Evolutionary conservation across 30 jellyfish, hydroid and myxozoan genomes (phyloP).

Genomic region (Clytia hemisphaerica): DNA sequence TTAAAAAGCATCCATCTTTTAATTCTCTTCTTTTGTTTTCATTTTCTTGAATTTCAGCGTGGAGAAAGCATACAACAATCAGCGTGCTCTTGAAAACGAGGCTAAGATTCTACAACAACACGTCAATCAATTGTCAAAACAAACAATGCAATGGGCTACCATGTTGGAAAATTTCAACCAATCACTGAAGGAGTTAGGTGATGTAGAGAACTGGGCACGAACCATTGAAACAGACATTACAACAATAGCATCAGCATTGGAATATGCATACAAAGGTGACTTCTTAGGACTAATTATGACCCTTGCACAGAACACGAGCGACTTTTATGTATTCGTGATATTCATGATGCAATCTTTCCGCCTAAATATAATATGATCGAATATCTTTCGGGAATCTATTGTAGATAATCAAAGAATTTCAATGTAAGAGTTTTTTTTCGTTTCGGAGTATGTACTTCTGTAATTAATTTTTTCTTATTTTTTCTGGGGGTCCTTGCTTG

Average conservation of each 20-base stretch:
- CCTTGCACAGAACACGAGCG: too few species aligned
- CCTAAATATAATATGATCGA: too few species aligned
- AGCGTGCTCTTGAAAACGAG: conserved; percentile 72
- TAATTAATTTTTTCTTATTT: too few species aligned
- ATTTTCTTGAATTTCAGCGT: conserved; percentile 41
- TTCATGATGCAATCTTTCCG: too few species aligned
- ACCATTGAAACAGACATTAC: conserved; percentile 90
- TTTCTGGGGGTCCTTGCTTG: too few species aligned
- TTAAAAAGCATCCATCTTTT: neutral
- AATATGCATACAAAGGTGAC: conserved; percentile 95
- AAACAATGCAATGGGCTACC: conserved; percentile 68
- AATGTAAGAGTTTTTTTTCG: too few species aligned
- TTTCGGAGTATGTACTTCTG: too few species aligned
- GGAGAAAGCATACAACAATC: conserved; percentile 89
- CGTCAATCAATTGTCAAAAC: conserved; percentile 60
- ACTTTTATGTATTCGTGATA: too few species aligned
- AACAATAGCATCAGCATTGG: conserved; percentile 92
- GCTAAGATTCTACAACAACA: conserved; percentile 74
- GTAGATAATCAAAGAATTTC: too few species aligned
- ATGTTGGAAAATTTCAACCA: conserved; percentile 78
- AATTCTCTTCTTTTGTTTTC: neutral
- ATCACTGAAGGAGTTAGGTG: conserved; percentile 86
- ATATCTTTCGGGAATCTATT: too few species aligned
- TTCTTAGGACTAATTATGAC: too few species aligned
- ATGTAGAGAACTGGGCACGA: conserved; percentile 97